Percentiles rank a stretch among this genome's conserved stretches.
Conservation (phyloP, 2,113 vertebrate species). For the Eulemur rufifrons region DNA sequence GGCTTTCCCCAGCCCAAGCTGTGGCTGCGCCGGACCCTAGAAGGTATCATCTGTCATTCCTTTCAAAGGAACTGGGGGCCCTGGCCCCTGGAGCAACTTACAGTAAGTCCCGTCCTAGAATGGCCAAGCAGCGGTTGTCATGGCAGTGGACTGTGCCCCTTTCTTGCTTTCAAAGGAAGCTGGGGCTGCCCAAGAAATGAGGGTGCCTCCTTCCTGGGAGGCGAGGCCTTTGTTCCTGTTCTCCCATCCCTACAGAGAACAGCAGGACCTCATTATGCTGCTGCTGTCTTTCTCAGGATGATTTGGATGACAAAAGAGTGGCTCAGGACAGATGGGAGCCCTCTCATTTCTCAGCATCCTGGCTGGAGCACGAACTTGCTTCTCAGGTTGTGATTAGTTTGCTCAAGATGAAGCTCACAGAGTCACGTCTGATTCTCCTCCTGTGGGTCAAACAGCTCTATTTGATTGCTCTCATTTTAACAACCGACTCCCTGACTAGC, state of each 20-base stretch:
- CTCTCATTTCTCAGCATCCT: background rate
- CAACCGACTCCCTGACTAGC: background rate
- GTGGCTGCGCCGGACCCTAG: background rate
- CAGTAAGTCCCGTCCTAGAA: background rate
- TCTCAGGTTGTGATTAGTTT: background rate
- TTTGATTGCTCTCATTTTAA: background rate
- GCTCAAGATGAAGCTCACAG: background rate
- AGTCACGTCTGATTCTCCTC: background rate
- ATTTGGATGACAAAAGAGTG: conserved; percentile 45
- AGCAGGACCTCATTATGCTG: background rate
- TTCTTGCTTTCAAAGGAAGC: conserved; percentile 19
- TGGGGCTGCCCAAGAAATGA: background rate
- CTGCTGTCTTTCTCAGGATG: conserved; percentile 27
- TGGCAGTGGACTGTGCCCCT: background rate
- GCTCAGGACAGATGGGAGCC: background rate
- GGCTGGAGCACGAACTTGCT: background rate
- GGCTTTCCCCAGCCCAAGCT: background rate
- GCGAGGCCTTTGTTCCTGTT: background rate
- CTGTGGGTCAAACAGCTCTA: background rate
- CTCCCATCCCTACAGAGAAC: background rate
- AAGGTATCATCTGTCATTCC: background rate
- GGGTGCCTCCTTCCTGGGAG: background rate
- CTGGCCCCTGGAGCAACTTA: background rate
- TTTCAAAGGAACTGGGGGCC: background rate
- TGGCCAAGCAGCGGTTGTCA: background rate